These are phyloP conservation scores for Ophioninae sp. DNA, from an alignment of 2,888 invertebrate genomes.

Conservation along the genomic window DNA sequence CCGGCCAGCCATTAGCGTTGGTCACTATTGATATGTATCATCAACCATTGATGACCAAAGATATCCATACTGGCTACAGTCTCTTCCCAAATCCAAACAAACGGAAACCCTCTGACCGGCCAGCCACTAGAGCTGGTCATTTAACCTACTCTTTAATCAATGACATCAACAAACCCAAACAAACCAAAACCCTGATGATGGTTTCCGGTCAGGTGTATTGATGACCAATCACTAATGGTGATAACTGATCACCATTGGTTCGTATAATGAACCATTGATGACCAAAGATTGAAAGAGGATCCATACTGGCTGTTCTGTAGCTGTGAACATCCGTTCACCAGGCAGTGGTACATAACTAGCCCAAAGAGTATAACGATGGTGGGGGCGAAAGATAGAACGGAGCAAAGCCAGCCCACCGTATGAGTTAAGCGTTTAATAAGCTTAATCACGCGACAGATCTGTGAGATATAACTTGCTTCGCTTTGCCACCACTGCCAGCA, in stretches of 20 bases:
- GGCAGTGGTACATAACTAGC: constrained; percentile 46
- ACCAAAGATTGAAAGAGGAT: constrained; percentile 9
- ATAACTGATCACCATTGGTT: neutral
- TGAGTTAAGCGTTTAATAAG: constrained; percentile 82
- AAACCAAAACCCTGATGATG: too few species aligned
- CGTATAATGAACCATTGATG: too few species aligned
- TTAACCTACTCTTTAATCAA: too few species aligned
- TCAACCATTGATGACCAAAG: too few species aligned
- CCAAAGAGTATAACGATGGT: constrained; percentile 49
- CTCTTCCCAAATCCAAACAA: too few species aligned
- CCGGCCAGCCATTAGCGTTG: too few species aligned
- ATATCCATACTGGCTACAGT: too few species aligned
- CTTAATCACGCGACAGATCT: constrained; percentile 81
- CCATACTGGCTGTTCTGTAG: constrained; percentile 8
- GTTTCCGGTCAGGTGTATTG: too few species aligned
- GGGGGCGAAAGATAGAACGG: constrained; percentile 64
- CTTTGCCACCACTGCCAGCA: constrained; percentile 69
- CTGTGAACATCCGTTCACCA: constrained; percentile 35
- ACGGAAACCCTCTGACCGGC: too few species aligned
- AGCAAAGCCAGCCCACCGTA: constrained; percentile 73
- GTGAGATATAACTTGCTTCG: constrained; percentile 81
- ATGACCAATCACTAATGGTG: neutral
- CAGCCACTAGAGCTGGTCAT: too few species aligned
- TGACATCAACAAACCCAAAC: too few species aligned
- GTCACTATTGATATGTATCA: too few species aligned